Conservation (phyloP, 2,888 invertebrate genomes). For the Bhutanitis thaidina region DNA sequence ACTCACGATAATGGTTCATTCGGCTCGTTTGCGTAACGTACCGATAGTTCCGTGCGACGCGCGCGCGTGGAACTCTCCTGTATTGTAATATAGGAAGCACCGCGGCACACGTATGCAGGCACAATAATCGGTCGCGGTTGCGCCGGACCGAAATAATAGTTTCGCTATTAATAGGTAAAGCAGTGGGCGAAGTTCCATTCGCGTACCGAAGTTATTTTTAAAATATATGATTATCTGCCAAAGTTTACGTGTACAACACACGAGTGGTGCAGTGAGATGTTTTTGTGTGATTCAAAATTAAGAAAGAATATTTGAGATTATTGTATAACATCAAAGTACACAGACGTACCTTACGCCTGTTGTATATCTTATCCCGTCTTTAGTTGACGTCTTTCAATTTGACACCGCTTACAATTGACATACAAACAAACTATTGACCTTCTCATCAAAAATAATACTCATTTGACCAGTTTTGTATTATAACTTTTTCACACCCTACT, state of each 20-base stretch:
- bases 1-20: constrained; percentile 11
- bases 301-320: too few species aligned
- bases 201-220: neutral
- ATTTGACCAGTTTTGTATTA: too few species aligned
- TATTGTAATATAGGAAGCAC: neutral
- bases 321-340: too few species aligned
- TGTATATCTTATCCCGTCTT: too few species aligned
- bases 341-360: too few species aligned
- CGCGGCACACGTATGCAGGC: neutral
- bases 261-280: too few species aligned
- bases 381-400: too few species aligned
- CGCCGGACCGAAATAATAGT: neutral
- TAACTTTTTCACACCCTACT: too few species aligned
- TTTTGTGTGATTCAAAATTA: too few species aligned
- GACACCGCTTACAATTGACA: too few species aligned
- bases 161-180: neutral
- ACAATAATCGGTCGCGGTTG: neutral
- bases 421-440: too few species aligned
- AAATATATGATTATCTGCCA: neutral
- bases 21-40: constrained; percentile 11
- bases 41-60: constrained; percentile 7
- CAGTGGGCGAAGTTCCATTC: constrained; percentile 1
- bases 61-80: neutral
- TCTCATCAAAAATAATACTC: too few species aligned
- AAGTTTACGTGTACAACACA: neutral